Conservation (phyloP, 2,888 invertebrate species). For the Empis stercorea region DNA sequence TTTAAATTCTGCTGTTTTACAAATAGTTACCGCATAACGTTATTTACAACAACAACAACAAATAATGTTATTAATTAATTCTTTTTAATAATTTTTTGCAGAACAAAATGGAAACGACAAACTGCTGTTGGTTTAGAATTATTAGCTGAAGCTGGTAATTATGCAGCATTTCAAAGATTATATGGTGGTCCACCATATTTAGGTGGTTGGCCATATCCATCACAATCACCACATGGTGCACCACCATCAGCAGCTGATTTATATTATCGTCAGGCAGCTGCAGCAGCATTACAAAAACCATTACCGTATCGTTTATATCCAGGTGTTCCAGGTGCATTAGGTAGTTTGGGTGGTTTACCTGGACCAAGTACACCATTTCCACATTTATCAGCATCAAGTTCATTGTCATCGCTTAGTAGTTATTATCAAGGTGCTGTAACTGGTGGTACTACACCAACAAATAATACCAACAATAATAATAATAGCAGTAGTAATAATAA, state of each 20-base stretch:
- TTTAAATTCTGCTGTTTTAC: too few relatives aligned
- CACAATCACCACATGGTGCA: slow-evolving; percentile 47
- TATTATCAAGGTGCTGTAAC: slow-evolving; percentile 39
- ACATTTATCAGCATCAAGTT: slow-evolving; percentile 49
- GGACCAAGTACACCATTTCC: slow-evolving; percentile 34
- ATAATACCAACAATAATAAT: slow-evolving; percentile 9
- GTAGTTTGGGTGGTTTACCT: slow-evolving; percentile 27
- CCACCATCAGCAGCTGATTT: slow-evolving; percentile 60
- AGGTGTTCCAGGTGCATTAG: slow-evolving; percentile 31
- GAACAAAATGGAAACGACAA: slow-evolving; percentile 98
- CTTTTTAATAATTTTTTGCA: slow-evolving; percentile 25
- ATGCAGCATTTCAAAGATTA: slow-evolving; percentile 94
- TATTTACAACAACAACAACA: too few relatives aligned
- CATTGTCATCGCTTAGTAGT: slow-evolving; percentile 42
- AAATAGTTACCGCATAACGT: too few relatives aligned
- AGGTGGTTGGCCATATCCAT: slow-evolving; percentile 47
- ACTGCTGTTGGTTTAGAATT: slow-evolving; percentile 95
- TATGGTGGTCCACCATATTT: slow-evolving; percentile 65
- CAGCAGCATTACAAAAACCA: slow-evolving; percentile 75
- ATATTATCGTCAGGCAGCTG: slow-evolving; percentile 72
- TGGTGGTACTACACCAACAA: slow-evolving; percentile 11
- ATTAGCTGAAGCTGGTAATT: slow-evolving; percentile 93
- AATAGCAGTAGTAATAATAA: slow-evolving; percentile 10
- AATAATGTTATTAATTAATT: slow-evolving; percentile 2
- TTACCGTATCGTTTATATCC: slow-evolving; percentile 54